Evolutionary conservation across 2,888 invertebrate genomes (phyloP), one percentile per base, ranked within the genome.

Genomic region (Poecilobothrus nobilitatus): DNA sequence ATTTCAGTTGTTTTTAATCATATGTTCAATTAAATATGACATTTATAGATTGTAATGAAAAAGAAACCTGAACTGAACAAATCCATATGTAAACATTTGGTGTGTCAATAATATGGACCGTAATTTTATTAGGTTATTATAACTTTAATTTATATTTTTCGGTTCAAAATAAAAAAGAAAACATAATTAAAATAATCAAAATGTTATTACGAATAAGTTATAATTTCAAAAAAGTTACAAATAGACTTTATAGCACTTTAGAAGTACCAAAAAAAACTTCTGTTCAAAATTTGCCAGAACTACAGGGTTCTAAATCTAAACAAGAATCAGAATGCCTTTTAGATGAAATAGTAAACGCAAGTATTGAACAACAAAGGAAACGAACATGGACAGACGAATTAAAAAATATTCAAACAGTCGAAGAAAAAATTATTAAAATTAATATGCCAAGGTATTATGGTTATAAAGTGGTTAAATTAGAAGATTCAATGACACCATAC

Each of bases 371-470:
- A 53, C 2, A 2, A 6, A 12, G 53, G 69, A 79, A 83, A 0
- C 77, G 84, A 71, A 73, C 76, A 2, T 81, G 85, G 79, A 82
- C 88, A 74, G 83, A 88, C 20, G 84, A 86, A 76, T 86, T 94
- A 18, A 85, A 85, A 77, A 79, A 83, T 1, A 75, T 90, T 15
- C 84, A 87, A 69, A 92, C 92, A 0, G 86, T 93, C 0, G 94
- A 95, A 82, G 92, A 93, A 78, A 95, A 95, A 77, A 84, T 92
- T 74, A 87, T 92, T 67, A 91, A 90, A 74, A 76, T 94, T 33
- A 94, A 94, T 78, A 89, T 93, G 87, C 91, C 91, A 0, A 85
- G 86, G 66, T 93, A 89, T 78, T 94, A 91, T 78, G 94, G 94
- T 1, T 93, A 88, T 83, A 86, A 85, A 75, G 85, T 86, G 69